Conservation (phyloP, 1,140 invertebrate genomes). For the Eurytemora carolleeae region DNA sequence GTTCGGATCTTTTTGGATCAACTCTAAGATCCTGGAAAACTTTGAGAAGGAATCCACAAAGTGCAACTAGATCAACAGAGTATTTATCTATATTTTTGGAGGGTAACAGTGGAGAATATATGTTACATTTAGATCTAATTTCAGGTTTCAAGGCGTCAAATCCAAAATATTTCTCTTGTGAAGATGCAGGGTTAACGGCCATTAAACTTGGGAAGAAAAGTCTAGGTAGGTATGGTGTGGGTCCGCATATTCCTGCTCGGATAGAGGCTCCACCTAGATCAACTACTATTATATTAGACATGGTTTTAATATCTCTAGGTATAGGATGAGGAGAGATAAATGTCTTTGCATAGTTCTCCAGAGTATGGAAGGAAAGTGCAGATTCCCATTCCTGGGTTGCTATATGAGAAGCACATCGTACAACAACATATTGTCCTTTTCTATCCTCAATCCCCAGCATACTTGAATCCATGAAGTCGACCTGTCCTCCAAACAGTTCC, state of each 20-base stretch:
- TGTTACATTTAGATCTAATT: slow-evolving; percentile 24
- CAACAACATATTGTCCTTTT: slow-evolving; percentile 34
- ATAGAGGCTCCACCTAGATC: slow-evolving; percentile 38
- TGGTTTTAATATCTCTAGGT: slow-evolving; percentile 24
- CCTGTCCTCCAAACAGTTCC: slow-evolving; percentile 32
- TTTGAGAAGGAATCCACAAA: slow-evolving; percentile 29
- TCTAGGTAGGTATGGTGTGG: slow-evolving; percentile 33
- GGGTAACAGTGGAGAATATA: slow-evolving; percentile 30
- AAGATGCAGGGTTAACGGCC: slow-evolving; percentile 27
- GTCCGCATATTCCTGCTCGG: slow-evolving; percentile 35
- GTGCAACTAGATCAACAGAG: slow-evolving; percentile 25
- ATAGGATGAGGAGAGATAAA: slow-evolving; percentile 31
- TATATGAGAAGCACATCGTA: slow-evolving; percentile 28
- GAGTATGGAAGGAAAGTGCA: slow-evolving; percentile 33
- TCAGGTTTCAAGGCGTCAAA: slow-evolving; percentile 32
- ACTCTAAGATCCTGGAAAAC: slow-evolving; percentile 30
- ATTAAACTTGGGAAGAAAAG: slow-evolving; percentile 38
- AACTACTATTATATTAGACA: slow-evolving; percentile 29
- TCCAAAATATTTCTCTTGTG: slow-evolving; percentile 28
- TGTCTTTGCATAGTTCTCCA: slow-evolving; percentile 30
- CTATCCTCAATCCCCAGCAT: slow-evolving; percentile 35
- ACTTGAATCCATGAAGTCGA: slow-evolving; percentile 31
- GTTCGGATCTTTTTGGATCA: slow-evolving; percentile 26
- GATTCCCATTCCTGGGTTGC: slow-evolving; percentile 33
- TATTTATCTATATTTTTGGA: slow-evolving; percentile 34